Base-by-base conservation (phyloP, 2,888 invertebrate genomes). In the Patella caerulea region DNA sequence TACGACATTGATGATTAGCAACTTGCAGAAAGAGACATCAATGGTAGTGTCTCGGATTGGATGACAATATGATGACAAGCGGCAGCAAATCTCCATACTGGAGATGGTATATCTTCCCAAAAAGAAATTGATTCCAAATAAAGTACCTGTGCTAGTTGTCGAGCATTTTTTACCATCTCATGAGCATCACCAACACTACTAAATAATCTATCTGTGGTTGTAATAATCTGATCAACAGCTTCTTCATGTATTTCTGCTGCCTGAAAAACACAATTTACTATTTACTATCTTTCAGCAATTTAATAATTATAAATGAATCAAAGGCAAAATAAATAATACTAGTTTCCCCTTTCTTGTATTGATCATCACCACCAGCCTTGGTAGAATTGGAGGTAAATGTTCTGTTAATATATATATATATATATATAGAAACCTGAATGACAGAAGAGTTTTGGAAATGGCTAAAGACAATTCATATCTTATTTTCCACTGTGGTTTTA, bases 111-210 rank as follows among this genome's bases (percentile, higher is more conserved):
- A 70, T n/a, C 53, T 54, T 11, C 24, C 52, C 29, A 19, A 15
- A n/a, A 34, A 7, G 14, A 77, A 15, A 15, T 15, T 59, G 11
- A 19, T 15, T 24, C 17, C 19, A 65, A 55, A 29, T n/a, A 24
- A 72, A 80, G 81, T 81, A 92, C 92, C 92, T 97, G 96, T 0
- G 98, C 98, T 79, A 98, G 93, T 54, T 96, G 94, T 74, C 97
- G 93, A 0, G 98, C 98, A 90, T 98, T 98, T 0, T 95, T 94
- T 71, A 99, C 96, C 98, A 98, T 98, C 92, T 98, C 98, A 11
- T 95, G 95, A 0, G 97, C 95, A 92, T 98, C 96, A 0, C 96
- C 96, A n/a, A 94, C 93, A 17, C 96, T 95, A 4, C 95, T 95
- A 78, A 96, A 95, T 73, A 99, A 93, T 73, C 96, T 94, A 91